Conservation (phyloP, 2,888 invertebrate species). For the Shargacucullia verbasci region DNA sequence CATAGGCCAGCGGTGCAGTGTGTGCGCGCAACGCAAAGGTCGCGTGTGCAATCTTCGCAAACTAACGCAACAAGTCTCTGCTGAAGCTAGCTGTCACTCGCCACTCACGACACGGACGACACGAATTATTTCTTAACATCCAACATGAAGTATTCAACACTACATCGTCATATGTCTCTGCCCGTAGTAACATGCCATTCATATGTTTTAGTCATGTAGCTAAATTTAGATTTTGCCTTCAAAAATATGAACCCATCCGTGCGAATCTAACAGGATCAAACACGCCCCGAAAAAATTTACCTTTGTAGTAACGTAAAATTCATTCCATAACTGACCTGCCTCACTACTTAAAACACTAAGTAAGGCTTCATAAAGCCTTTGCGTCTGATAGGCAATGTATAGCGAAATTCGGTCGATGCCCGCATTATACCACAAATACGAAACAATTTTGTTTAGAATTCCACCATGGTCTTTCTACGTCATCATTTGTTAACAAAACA, state of each 20-base stretch:
- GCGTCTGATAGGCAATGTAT: constrained; percentile 31
- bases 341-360: constrained; percentile 40
- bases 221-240: constrained; percentile 9
- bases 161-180: constrained; percentile 42
- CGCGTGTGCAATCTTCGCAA: constrained; percentile 63
- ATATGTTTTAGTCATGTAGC: not conserved
- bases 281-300: constrained; percentile 29
- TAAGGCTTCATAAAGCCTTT: constrained; percentile 52
- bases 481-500: constrained; percentile 44
- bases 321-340: constrained; percentile 45
- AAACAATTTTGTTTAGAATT: constrained; percentile 46
- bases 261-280: constrained; percentile 46
- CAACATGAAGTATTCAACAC: constrained; percentile 52
- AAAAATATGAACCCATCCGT: constrained; percentile 36
- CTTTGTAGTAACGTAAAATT: constrained; percentile 30
- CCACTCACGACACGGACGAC: constrained; percentile 51
- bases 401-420: constrained; percentile 36
- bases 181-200: constrained; percentile 1
- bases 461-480: constrained; percentile 36
- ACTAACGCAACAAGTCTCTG: constrained; percentile 55
- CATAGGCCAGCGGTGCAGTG: constrained; percentile 64
- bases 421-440: constrained; percentile 12
- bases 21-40: constrained; percentile 75
- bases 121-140: constrained; percentile 50
- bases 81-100: constrained; percentile 63